Percentiles rank a stretch among this genome's conserved stretches.
phyloP scores from a whole-genome alignment of 1,140 invertebrate genomes.

The Microvelia longipes region DNA sequence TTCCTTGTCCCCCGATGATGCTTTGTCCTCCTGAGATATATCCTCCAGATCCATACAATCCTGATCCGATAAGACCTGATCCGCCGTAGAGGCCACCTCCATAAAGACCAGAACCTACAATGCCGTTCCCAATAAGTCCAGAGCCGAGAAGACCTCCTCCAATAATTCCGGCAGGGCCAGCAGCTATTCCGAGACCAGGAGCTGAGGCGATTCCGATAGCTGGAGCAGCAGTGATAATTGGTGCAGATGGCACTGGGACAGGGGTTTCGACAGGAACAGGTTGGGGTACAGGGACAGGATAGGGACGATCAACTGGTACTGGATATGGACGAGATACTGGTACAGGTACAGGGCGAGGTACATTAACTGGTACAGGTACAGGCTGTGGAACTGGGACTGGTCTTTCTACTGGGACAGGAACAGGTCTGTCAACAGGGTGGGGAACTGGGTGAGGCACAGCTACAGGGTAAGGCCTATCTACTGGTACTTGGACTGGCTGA shows the following conservation, averaged over 20 bases:
- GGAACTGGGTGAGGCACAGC: conserved; percentile 32
- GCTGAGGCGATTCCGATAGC: neutral
- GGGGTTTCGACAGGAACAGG: conserved; percentile 15
- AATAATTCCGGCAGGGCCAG: conserved; percentile 35
- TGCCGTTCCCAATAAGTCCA: conserved; percentile 7
- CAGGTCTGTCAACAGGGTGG: conserved; percentile 38
- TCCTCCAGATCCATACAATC: neutral
- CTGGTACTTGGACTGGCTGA: conserved; percentile 44
- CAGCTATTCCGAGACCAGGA: too few species aligned
- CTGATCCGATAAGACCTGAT: neutral
- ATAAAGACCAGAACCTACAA: neutral
- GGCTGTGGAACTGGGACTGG: conserved; percentile 29
- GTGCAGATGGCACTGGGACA: neutral
- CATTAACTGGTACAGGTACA: conserved; percentile 30
- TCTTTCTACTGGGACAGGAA: conserved; percentile 41
- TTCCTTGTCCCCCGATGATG: neutral
- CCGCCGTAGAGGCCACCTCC: too few species aligned
- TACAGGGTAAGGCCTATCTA: conserved; percentile 43
- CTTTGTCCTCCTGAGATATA: too few species aligned
- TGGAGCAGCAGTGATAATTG: conserved; percentile 10
- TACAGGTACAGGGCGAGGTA: conserved; percentile 44
- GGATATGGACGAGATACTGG: conserved; percentile 45
- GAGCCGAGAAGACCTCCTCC: neutral
- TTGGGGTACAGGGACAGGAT: conserved; percentile 32
- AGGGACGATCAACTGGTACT: conserved; percentile 45